These are phyloP conservation scores for Charadrius vociferus DNA, from an alignment of 2,113 vertebrate genomes.

Conservation along the genomic window DNA sequence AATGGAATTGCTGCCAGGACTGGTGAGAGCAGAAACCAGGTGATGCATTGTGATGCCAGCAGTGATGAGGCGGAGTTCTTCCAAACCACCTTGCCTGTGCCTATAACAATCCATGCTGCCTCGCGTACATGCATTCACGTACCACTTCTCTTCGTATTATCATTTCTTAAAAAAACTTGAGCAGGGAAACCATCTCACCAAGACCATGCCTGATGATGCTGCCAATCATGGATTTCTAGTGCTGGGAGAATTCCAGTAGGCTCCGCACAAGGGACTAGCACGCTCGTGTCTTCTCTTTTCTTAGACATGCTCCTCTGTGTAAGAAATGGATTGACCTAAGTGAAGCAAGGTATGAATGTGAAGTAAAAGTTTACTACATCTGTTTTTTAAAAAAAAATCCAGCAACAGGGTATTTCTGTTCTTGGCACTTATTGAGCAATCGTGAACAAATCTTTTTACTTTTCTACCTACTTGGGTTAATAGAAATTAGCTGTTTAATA, in stretches of 20 bases:
- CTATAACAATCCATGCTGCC: background rate
- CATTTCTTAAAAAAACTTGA: background rate
- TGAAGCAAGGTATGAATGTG: background rate
- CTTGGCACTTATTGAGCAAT: background rate
- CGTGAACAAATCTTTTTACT: background rate
- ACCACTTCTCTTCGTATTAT: background rate
- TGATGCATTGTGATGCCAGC: background rate
- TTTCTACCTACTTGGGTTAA: background rate
- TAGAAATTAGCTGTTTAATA: background rate
- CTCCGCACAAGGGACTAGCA: background rate
- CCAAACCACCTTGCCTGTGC: background rate
- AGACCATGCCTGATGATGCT: background rate
- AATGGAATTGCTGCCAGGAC: background rate
- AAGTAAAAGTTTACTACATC: background rate
- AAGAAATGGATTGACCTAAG: background rate
- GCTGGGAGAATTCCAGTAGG: background rate
- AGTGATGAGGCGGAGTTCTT: background rate
- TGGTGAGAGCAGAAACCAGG: background rate
- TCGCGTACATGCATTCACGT: accelerated
- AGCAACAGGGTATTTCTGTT: background rate
- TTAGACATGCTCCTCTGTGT: background rate
- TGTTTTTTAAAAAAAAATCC: background rate
- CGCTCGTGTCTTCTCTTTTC: background rate
- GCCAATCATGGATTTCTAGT: background rate
- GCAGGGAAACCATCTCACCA: background rate